These are phyloP conservation scores for Barypeithes pellucidus DNA, from an alignment of 2,888 invertebrate species.

Conservation along the genomic window DNA sequence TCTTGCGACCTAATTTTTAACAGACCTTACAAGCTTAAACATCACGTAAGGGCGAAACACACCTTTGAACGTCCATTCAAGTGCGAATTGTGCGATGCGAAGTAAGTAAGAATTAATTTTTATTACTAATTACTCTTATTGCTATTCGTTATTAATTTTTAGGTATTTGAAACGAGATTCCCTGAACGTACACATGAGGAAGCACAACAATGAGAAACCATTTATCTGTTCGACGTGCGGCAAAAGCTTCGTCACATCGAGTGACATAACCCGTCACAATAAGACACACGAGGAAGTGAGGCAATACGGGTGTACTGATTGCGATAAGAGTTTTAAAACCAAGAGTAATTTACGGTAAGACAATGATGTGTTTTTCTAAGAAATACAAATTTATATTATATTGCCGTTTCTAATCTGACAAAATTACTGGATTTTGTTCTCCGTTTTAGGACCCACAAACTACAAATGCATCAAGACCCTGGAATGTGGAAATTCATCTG, in stretches of 20 bases:
- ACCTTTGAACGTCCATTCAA: conserved; percentile 62
- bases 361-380: too few relatives aligned
- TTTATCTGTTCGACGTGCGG: conserved; percentile 60
- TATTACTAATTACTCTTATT: background rate
- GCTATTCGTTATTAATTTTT: background rate
- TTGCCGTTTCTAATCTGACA: too few relatives aligned
- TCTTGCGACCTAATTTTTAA: conserved; percentile 60
- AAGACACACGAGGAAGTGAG: conserved; percentile 61
- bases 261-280: conserved; percentile 61
- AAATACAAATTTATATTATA: too few relatives aligned
- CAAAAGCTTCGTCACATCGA: conserved; percentile 66
- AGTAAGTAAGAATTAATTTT: conserved; percentile 44
- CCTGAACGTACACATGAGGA: conserved; percentile 60
- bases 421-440: too few relatives aligned
- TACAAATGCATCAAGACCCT: conserved; percentile 64
- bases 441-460: conserved; percentile 61
- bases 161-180: conserved; percentile 58
- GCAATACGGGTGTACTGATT: conserved; percentile 60
- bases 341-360: conserved; percentile 52
- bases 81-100: conserved; percentile 60
- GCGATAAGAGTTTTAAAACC: conserved; percentile 55
- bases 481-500: conserved; percentile 63
- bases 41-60: conserved; percentile 61
- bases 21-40: conserved; percentile 59
- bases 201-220: conserved; percentile 60